Base-by-base conservation (phyloP, 2,888 invertebrate genomes). In the Ophioninae sp. region DNA sequence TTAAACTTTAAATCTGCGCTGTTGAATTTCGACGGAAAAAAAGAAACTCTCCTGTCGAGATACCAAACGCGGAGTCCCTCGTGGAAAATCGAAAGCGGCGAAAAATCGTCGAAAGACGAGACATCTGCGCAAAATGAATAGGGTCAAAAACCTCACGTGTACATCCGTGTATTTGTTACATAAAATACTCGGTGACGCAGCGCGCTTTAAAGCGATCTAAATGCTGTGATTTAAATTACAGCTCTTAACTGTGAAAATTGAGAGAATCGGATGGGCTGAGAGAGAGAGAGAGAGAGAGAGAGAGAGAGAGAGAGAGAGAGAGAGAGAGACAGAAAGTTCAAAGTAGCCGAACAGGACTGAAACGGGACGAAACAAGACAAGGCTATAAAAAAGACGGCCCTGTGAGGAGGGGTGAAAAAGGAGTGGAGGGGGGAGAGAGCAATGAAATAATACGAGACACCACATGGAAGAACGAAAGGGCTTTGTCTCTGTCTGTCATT, bases 381-480 rank as follows among this genome's bases (percentile, higher is more conserved):
- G 21, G 61, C 50, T 17, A 50, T 50, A 50, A 50, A 67, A 67
- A 50, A 30, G 30, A 3, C 3, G 30, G 30, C 30, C 30, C 30
- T 30, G 30, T 30, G 30, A 30, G 30, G 30, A 30, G 30, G 30
- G 30, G 30, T 2, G 30, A 30, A 62, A 20, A 23, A 62, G 21
- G 21, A n/a, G 57, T 5, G 17, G 39, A 50, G 76, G 64, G 59
- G 74, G 30, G 56, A 67, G 10, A 68, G 65, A 73, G 44, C 17
- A 67, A 76, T 56, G 68, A 23, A 64, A 68, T 62, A 78, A 56
- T 74, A 74, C 72, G 59, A 79, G 75, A 79, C 65, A 68, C 59
- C 69, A 69, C 79, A 80, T 74, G 73, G 78, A 83, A 79, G 82
- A 81, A 75, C 79, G 72, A 80, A 85, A 83, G 85, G 73, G 44